A percentile compares a stretch with the other conserved stretches of the same genome.
Conservation (phyloP, 2,797 vertebrate genomes). For the Distichodus sexfasciatus region DNA sequence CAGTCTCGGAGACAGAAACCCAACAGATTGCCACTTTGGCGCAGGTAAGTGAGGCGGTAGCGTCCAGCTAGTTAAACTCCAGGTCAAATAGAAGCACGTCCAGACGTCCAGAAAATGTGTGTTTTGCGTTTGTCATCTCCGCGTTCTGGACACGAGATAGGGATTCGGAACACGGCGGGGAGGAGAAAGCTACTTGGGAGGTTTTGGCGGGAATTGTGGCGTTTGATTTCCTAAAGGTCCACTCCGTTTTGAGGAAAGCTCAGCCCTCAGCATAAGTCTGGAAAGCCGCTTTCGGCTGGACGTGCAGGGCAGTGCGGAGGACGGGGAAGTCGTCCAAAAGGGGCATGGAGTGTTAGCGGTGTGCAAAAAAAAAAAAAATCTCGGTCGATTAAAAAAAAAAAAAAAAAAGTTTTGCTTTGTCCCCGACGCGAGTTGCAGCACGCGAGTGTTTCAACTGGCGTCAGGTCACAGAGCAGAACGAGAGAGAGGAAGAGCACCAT, state of each 20-base stretch:
- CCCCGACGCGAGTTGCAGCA: no score
- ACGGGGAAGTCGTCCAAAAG: no score
- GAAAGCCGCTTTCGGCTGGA: no score
- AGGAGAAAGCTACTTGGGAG: neutral
- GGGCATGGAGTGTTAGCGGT: no score
- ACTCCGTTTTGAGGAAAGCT: neutral
- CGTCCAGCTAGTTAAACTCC: neutral
- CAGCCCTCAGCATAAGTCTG: neutral
- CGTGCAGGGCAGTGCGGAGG: no score
- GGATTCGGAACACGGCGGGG: neutral
- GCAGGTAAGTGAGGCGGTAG: slow-evolving; percentile 80
- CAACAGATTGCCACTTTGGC: slow-evolving; percentile 94
- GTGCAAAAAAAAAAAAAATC: no score
- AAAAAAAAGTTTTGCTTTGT: no score
- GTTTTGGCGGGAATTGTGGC: neutral
- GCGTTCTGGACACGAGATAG: neutral
- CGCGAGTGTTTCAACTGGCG: no score
- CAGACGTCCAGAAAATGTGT: neutral
- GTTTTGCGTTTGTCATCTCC: neutral
- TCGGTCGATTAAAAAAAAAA: no score
- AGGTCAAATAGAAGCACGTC: neutral
- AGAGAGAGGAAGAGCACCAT: no score
- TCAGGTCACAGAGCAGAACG: no score
- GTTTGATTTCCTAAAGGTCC: neutral
- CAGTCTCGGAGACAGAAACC: slow-evolving; percentile 90